Evolutionary conservation across 2,797 vertebrate genomes (phyloP), one percentile per base, ranked within the genome.

Genomic region (Gila robusta): DNA sequence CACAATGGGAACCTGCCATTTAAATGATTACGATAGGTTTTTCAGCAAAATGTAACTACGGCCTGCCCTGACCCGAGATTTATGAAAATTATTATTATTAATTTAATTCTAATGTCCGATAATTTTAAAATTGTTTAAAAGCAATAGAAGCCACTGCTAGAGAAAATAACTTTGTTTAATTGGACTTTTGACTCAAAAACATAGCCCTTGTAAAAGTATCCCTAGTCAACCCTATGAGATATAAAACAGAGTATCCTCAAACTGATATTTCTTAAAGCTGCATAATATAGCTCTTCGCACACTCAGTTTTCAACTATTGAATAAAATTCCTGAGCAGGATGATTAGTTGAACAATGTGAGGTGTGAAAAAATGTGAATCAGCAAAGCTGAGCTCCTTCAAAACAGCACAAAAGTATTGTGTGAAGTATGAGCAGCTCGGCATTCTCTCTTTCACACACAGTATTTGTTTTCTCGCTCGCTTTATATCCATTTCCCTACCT

Each of bases 401-500:
- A 86, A 54, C 47, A 28, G 41, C 44, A 81, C 79, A 74, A 81
- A 74, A 76, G 79, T 82, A 69, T 44, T 86, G 79, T 74, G 79
- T 81, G 59, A 74, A n/a, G 44, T 54, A 32, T 19, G 70, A 81
- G 71, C 49, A 69, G 47, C 80, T 69, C 14, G 23, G 71, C 49
- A 3, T 67, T 85, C n/a, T 88, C 44, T 86, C 52, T 67, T 47
- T 79, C 47, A 52, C 79, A 21, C 70, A 5, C 79, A 16, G 41
- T 49, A 76, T 83, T 66, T 76, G 59, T 83, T 66, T 80, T 66
- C 64, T 78, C 64, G 11, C 72, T 76, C 39, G 1, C 71, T 74
- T 76, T 82, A 52, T 85, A 69, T 84, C 56, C 23, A 78, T 84
- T 73, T 80, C 35, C 26, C 81, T 82, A 21, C 81, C 73, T 87